Evolutionary conservation across 2,113 vertebrate species (phyloP), one percentile per base, ranked within the genome.

Genomic region (Poeciliopsis turrubarensis): DNA sequence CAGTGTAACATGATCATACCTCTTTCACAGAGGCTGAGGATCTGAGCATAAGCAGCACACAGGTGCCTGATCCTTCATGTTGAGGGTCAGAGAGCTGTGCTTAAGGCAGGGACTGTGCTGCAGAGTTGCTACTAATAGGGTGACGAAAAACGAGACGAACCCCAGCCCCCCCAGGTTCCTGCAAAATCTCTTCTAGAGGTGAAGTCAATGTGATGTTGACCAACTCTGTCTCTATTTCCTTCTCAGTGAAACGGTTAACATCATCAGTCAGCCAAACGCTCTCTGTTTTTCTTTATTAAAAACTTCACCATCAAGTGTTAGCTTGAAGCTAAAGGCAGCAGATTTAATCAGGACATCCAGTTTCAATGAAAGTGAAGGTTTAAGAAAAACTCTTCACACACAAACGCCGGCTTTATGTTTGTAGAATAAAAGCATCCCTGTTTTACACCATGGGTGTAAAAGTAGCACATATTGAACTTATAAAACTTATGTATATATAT

Each of bases 201-300:
- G 89, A 75, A 77, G 73, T 63, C n/a, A 68, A 79, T 57, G 86
- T 79, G 86, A 89, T 26, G 86, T 87, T 73, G 94, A 81, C 73
- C 77, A 81, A 32, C 25, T 83, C 66, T 87, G 66, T 67, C 65
- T 80, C 77, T 69, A 27, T 25, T 89, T 96, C 95, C 91, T 91
- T 84, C 86, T 72, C 88, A 8, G 89, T 84, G 90, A 95, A 96
- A 95, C 96, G 95, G 90, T 90, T 90, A 90, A 87, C 91, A 93
- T 97, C 95, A 97, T 92, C 95, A 94, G 92, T 61, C 89, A 87
- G 92, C 93, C 92, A 94, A 95, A 94, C 86, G 87, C 87, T 87
- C 84, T 84, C 82, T 85, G 67, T 85, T 65, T 11, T 73, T 71
- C 60, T 82, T 78, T 78, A 70, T 89, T 69, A 70, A 22, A 77